Percentiles rank a stretch among this genome's conserved stretches.
Conservation (phyloP, 2,113 vertebrate species). For the Albula goreensis region DNA sequence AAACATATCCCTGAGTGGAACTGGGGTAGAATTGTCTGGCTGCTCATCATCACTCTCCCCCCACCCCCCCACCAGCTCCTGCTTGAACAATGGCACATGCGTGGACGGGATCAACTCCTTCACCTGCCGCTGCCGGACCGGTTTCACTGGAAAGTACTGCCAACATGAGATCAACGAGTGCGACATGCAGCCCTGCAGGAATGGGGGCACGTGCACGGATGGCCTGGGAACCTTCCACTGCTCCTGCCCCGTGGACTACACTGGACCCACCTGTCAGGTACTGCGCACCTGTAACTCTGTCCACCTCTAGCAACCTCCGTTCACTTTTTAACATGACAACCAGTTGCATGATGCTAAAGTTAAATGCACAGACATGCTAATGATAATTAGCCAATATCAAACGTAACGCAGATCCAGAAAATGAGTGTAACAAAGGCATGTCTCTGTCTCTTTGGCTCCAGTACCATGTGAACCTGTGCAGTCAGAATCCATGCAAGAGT, state of each 20-base stretch:
- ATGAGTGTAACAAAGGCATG: too few relatives aligned
- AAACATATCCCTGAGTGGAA: too few relatives aligned
- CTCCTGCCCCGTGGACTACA: constrained; percentile 79
- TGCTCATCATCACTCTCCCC: neutral
- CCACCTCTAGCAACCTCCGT: neutral
- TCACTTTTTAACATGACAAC: neutral
- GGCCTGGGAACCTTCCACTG: constrained; percentile 83
- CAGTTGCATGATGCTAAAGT: too few relatives aligned
- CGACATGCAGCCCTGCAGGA: constrained; percentile 82
- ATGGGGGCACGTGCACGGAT: constrained; percentile 83
- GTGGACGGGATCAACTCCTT: constrained; percentile 84
- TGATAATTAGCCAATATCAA: too few relatives aligned
- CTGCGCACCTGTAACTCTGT: neutral
- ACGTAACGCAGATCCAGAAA: too few relatives aligned
- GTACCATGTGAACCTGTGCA: constrained; percentile 81
- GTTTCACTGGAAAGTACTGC: constrained; percentile 84
- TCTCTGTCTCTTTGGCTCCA: constrained; percentile 47
- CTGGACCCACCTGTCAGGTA: constrained; percentile 87
- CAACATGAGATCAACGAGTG: constrained; percentile 86
- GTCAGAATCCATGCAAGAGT: constrained; percentile 78
- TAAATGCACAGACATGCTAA: too few relatives aligned
- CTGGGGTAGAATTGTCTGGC: too few relatives aligned
- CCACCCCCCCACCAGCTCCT: constrained; percentile 71
- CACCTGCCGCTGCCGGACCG: constrained; percentile 78
- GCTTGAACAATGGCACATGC: constrained; percentile 89